phyloP scores from a whole-genome alignment of 2,888 invertebrate species.

The Doris montereyensis region DNA sequence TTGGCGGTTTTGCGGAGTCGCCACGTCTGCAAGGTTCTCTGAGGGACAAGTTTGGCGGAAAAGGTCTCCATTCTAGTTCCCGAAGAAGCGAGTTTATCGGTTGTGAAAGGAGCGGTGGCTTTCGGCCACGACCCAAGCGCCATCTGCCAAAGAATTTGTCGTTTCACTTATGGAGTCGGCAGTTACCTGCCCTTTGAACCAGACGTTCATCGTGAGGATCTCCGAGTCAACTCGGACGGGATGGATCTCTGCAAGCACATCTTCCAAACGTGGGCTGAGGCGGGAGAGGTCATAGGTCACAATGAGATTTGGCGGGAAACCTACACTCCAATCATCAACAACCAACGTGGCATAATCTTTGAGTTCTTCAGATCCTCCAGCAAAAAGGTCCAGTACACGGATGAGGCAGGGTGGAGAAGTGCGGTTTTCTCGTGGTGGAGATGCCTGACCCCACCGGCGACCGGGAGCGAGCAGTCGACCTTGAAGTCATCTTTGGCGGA shows the following conservation, averaged over 20 bases:
- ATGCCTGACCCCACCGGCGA: constrained; percentile 68
- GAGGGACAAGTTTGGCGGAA: constrained; percentile 59
- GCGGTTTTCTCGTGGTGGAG: constrained; percentile 64
- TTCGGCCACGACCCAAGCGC: constrained; percentile 67
- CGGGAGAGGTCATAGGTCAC: constrained; percentile 65
- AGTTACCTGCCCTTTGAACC: constrained; percentile 64
- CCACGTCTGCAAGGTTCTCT: constrained; percentile 58
- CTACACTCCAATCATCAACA: constrained; percentile 67
- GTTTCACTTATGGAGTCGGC: constrained; percentile 67
- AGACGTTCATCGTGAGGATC: constrained; percentile 61
- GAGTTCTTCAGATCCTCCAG: constrained; percentile 62
- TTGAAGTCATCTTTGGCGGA: constrained; percentile 67
- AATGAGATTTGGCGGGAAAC: constrained; percentile 67
- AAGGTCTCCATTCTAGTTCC: constrained; percentile 61
- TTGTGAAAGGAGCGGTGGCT: constrained; percentile 66
- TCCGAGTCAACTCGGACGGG: constrained; percentile 64
- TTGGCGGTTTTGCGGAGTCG: constrained; percentile 67
- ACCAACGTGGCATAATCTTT: constrained; percentile 67
- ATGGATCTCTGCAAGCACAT: constrained; percentile 63
- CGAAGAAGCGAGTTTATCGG: constrained; percentile 65
- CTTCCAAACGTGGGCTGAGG: constrained; percentile 64
- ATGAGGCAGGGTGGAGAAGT: constrained; percentile 65
- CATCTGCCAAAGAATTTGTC: constrained; percentile 65
- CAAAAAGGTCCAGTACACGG: constrained; percentile 60
- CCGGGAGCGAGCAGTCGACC: constrained; percentile 63